Percentiles rank a stretch among this genome's conserved stretches.
Evolutionary conservation across 2,797 vertebrate species (phyloP).

Genomic region (Alca torda): DNA sequence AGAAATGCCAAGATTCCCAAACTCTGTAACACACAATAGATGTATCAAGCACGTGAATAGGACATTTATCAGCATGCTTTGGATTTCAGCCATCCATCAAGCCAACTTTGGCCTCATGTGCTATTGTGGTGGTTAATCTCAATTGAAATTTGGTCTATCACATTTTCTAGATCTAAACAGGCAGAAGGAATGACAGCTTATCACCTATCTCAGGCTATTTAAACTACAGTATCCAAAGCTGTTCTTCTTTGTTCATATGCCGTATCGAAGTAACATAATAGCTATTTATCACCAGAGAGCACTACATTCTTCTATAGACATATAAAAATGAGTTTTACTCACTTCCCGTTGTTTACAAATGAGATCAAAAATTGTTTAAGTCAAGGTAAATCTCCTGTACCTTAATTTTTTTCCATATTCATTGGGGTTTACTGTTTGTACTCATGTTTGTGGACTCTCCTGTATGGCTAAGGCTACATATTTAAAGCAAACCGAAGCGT

Average conservation of each 20-base stretch:
- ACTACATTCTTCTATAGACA: not conserved
- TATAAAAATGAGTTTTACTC: not conserved
- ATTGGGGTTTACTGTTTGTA: not conserved
- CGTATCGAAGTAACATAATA: not conserved
- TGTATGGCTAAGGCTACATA: not conserved
- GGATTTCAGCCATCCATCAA: not conserved
- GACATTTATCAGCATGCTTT: not conserved
- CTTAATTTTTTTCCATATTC: not conserved
- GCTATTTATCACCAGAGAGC: not conserved
- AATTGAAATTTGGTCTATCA: not conserved
- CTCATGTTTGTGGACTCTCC: not conserved
- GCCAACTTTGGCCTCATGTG: not conserved
- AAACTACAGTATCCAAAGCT: not conserved
- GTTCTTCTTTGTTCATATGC: not conserved
- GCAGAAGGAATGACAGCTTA: not conserved
- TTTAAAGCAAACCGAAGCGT: not conserved
- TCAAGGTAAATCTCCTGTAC: not conserved
- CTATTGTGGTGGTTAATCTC: not conserved
- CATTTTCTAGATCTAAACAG: not conserved
- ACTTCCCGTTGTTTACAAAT: not conserved
- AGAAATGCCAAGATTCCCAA: not conserved
- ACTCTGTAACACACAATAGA: not conserved
- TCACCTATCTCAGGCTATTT: not conserved
- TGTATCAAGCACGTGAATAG: not conserved
- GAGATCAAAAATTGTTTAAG: not conserved